phyloP scores from a whole-genome alignment of 2,797 vertebrate genomes.

The Pyrocephalus nanus region DNA sequence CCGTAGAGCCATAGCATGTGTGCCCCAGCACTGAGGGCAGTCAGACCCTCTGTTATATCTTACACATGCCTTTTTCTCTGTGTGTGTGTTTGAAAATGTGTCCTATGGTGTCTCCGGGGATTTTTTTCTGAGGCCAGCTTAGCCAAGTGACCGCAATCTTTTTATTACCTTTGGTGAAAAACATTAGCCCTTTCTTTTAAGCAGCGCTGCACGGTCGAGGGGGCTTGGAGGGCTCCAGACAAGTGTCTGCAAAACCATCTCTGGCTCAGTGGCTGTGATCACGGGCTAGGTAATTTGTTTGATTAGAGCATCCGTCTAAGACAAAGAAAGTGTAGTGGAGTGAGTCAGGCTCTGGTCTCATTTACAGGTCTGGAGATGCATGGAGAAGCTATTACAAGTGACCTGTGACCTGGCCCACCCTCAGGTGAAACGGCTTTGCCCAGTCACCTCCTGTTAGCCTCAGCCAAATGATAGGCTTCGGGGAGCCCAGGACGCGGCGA shows the following conservation, averaged over 20 bases:
- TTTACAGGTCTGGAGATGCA: slow-evolving; percentile 83
- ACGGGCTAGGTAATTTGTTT: slow-evolving; percentile 72
- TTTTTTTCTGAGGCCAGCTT: slow-evolving; percentile 6
- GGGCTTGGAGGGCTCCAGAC: slow-evolving; percentile 68
- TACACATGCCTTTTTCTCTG: not conserved
- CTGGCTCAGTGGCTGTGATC: slow-evolving; percentile 71
- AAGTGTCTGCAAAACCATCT: slow-evolving; percentile 64
- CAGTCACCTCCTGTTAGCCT: slow-evolving; percentile 83
- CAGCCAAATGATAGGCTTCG: slow-evolving; percentile 62
- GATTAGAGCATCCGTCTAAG: slow-evolving; percentile 77
- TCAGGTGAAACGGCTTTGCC: slow-evolving; percentile 82
- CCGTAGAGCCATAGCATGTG: fast-evolving
- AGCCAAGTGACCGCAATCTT: slow-evolving; percentile 21
- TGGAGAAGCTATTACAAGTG: slow-evolving; percentile 81
- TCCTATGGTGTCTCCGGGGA: not conserved
- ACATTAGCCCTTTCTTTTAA: slow-evolving; percentile 49
- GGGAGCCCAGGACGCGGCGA: slow-evolving; percentile 33
- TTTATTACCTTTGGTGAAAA: slow-evolving; percentile 60
- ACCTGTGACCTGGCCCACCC: slow-evolving; percentile 83
- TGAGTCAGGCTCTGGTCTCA: slow-evolving; percentile 79
- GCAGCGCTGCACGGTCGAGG: slow-evolving; percentile 13
- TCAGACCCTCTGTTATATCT: not conserved
- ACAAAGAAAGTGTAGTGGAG: slow-evolving; percentile 76
- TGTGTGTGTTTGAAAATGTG: not conserved
- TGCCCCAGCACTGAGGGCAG: not conserved